Percentiles rank a stretch among this genome's conserved stretches.
Evolutionary conservation across 1,140 invertebrate species (phyloP).

Genomic region (Schlechtendalia chinensis): DNA sequence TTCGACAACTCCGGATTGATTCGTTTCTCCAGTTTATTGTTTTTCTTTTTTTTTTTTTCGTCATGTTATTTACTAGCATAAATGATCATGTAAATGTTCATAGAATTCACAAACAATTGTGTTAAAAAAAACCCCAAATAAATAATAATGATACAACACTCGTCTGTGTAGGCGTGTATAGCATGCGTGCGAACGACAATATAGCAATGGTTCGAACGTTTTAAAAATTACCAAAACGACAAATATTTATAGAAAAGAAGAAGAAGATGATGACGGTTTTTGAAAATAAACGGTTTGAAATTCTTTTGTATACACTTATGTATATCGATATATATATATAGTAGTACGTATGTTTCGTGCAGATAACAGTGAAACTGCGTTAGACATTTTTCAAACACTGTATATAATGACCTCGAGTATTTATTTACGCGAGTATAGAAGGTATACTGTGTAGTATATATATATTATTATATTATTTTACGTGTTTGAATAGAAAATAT

Average conservation of each 20-base stretch:
- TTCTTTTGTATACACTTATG: conserved; percentile 23
- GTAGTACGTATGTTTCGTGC: not conserved
- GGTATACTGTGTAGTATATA: not conserved
- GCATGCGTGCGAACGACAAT: not conserved
- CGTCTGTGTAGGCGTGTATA: not conserved
- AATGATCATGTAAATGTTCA: not conserved
- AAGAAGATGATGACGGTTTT: not conserved
- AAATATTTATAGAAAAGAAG: not conserved
- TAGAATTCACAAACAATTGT: not conserved
- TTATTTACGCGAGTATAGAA: not conserved
- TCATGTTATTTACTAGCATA: conserved; percentile 1
- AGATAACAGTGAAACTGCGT: conserved; percentile 10
- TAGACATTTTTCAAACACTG: not conserved
- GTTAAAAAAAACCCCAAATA: too few species aligned
- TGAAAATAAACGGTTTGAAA: not conserved
- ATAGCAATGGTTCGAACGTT: not conserved
- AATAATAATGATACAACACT: not conserved
- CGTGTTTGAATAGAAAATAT: not conserved
- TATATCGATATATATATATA: conserved; percentile 3
- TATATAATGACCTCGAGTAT: not conserved
- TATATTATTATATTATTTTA: too few species aligned
- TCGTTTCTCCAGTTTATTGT: conserved; percentile 4
- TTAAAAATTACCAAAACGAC: conserved; percentile 12
- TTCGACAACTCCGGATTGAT: conserved; percentile 15
- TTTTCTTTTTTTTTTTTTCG: conserved; percentile 1